Evolutionary conservation across 1,140 invertebrate genomes (phyloP).

Genomic region (Hermetia illucens): DNA sequence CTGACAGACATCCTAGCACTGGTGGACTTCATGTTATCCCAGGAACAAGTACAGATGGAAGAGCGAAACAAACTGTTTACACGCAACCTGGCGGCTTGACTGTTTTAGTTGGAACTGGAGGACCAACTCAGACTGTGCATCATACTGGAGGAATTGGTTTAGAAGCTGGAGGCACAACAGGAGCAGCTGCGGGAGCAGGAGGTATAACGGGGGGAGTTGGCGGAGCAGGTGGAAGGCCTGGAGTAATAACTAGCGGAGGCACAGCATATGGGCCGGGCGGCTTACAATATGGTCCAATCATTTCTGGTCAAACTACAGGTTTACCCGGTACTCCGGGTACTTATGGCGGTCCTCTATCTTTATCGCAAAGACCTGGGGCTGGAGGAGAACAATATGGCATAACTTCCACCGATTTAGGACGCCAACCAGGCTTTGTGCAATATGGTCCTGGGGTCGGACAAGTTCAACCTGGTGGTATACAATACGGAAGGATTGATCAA

Average conservation of each 20-base stretch:
- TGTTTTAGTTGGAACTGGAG: constrained; percentile 4
- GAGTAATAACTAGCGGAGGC: constrained; percentile 2
- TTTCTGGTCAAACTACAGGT: too few relatives aligned
- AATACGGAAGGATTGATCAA: not conserved
- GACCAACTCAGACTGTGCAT: constrained; percentile 5
- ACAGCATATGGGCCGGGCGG: too few relatives aligned
- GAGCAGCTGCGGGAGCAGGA: too few relatives aligned
- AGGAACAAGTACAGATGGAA: not conserved
- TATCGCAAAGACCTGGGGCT: too few relatives aligned
- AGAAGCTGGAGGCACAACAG: not conserved
- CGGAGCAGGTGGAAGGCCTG: too few relatives aligned
- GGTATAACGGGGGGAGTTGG: too few relatives aligned
- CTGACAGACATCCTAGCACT: not conserved
- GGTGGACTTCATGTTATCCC: not conserved
- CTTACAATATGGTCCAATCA: too few relatives aligned
- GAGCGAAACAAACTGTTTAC: constrained; percentile 3
- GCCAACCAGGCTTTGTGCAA: too few relatives aligned
- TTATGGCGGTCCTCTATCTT: too few relatives aligned
- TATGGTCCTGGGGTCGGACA: not conserved
- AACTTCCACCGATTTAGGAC: too few relatives aligned
- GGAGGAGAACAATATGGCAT: too few relatives aligned
- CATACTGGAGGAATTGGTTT: not conserved
- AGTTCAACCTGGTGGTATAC: not conserved
- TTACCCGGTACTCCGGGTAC: too few relatives aligned
- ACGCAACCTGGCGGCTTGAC: not conserved